phyloP scores from a whole-genome alignment of 1,140 invertebrate genomes.

The Leptinotarsa lineolata region DNA sequence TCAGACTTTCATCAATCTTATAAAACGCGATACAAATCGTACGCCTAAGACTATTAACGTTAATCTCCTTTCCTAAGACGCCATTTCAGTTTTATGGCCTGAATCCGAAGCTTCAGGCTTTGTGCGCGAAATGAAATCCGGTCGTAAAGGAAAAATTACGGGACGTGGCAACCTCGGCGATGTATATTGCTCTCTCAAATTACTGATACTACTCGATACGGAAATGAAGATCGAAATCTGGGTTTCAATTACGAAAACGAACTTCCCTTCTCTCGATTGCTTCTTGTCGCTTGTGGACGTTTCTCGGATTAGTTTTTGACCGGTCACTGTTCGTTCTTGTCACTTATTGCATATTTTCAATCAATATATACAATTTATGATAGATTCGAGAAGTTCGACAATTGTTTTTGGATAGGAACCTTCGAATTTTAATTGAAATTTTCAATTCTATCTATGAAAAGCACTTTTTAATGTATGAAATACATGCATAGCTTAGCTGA shows the following conservation, averaged over 20 bases:
- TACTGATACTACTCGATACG: background rate
- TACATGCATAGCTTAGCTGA: too few species aligned
- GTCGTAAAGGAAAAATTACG: conserved; percentile 17
- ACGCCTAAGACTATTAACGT: background rate
- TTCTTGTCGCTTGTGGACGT: background rate
- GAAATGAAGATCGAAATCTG: conserved; percentile 2
- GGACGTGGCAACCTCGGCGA: conserved; percentile 3
- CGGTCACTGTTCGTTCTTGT: background rate
- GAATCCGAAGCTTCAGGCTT: background rate
- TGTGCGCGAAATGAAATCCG: background rate
- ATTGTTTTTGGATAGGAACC: too few species aligned
- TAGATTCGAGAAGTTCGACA: too few species aligned
- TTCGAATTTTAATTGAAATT: too few species aligned
- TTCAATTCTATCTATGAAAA: too few species aligned
- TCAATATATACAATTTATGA: too few species aligned
- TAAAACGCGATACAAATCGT: background rate
- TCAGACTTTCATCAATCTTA: background rate
- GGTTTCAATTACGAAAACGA: conserved; percentile 10
- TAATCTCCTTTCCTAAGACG: background rate
- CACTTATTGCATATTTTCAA: too few species aligned
- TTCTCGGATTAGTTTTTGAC: background rate
- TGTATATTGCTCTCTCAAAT: conserved; percentile 11
- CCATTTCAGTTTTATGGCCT: conserved; percentile 9
- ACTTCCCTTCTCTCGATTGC: background rate
- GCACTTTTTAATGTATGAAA: too few species aligned